Conservation (phyloP, 2,797 vertebrate species). For the Atherinosoma microstoma region DNA sequence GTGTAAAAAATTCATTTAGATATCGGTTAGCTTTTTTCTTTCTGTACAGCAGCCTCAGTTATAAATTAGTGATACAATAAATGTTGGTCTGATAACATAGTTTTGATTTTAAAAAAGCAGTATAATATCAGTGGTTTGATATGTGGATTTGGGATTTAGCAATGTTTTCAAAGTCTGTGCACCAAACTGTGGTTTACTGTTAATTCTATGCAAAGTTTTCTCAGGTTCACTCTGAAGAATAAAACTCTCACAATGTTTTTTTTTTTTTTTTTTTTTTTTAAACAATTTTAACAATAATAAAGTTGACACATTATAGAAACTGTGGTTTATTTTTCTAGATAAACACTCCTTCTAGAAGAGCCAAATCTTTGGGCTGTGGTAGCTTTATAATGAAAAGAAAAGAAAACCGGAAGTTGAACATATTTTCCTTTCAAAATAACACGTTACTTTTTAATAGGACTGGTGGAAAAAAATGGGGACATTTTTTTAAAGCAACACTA, state of each 20-base stretch:
- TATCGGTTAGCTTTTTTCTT: not conserved
- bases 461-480: too few relatives aligned
- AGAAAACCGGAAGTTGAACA: too few relatives aligned
- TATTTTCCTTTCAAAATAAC: too few relatives aligned
- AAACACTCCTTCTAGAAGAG: not conserved
- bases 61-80: not conserved
- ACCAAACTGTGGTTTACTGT: not conserved
- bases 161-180: constrained; percentile 3
- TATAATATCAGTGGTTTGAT: not conserved
- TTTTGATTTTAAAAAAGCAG: not conserved
- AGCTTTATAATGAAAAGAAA: too few relatives aligned
- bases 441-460: too few relatives aligned
- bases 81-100: not conserved
- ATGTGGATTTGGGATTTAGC: not conserved
- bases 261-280: too few relatives aligned
- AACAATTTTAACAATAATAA: not conserved
- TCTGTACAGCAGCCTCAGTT: not conserved
- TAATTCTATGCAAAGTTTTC: constrained; percentile 34
- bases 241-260: not conserved
- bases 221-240: constrained; percentile 35
- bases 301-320: not conserved
- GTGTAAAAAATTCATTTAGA: not conserved
- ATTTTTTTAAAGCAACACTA: too few relatives aligned
- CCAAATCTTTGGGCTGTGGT: too few relatives aligned
- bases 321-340: not conserved